These are phyloP conservation scores for Avahi laniger DNA, from an alignment of 2,797 vertebrate genomes.

Conservation along the genomic window DNA sequence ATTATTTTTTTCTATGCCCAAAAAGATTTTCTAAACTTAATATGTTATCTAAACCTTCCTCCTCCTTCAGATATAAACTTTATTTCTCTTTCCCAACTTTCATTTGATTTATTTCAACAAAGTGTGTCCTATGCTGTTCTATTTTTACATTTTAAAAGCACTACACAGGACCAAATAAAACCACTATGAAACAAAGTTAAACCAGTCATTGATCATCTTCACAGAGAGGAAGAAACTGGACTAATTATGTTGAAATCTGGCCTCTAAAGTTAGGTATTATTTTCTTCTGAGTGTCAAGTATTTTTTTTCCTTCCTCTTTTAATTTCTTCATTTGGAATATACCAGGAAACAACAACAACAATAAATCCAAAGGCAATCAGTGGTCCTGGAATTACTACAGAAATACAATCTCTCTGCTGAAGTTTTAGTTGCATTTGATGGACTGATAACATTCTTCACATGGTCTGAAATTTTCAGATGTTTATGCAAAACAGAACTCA, in stretches of 20 bases:
- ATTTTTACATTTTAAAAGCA: constrained; percentile 67
- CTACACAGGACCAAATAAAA: constrained; percentile 43
- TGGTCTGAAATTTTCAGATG: neutral
- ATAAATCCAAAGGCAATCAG: neutral
- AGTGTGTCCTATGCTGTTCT: constrained; percentile 42
- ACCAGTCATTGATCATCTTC: neutral
- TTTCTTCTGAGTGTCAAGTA: neutral
- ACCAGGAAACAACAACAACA: neutral
- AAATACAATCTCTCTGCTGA: neutral
- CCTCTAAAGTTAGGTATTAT: neutral
- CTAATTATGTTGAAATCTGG: neutral
- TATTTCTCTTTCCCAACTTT: constrained; percentile 20
- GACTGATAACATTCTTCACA: neutral
- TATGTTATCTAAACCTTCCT: constrained; percentile 4
- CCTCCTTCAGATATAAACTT: neutral
- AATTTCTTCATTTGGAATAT: constrained; percentile 29
- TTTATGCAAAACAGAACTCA: neutral
- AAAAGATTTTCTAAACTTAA: constrained; percentile 19
- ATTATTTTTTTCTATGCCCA: neutral
- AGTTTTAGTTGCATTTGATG: neutral
- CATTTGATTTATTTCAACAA: constrained; percentile 54
- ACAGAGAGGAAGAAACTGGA: constrained; percentile 6
- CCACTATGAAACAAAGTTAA: neutral
- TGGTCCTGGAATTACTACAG: neutral
- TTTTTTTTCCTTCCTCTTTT: neutral